These are phyloP conservation scores for Heliconius cydno DNA, from an alignment of 2,888 invertebrate species.

Conservation along the genomic window DNA sequence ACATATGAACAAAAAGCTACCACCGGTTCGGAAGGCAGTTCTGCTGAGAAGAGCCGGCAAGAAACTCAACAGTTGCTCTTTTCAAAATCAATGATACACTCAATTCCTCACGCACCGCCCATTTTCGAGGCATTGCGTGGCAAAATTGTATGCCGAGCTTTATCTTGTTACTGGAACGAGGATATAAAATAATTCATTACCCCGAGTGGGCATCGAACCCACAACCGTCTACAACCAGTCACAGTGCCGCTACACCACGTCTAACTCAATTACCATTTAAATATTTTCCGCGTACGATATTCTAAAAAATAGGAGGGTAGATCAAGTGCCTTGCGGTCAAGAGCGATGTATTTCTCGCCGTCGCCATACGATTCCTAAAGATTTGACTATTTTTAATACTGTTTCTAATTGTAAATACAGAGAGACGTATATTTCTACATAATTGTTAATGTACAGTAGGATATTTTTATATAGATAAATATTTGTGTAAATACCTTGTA, in stretches of 20 bases:
- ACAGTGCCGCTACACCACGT: neutral
- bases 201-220: neutral
- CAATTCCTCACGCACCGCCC: neutral
- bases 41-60: too few species aligned
- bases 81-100: too few species aligned
- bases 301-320: constrained; percentile 3
- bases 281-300: neutral
- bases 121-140: neutral
- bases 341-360: constrained; percentile 58
- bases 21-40: too few species aligned
- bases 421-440: constrained; percentile 78
- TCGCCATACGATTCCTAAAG: constrained; percentile 68
- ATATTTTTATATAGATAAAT: constrained; percentile 75
- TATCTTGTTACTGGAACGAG: neutral
- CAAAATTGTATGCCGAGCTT: neutral
- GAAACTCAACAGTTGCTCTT: too few species aligned
- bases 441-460: constrained; percentile 81
- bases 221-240: neutral
- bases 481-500: constrained; percentile 81
- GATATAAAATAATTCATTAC: neutral
- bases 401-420: constrained; percentile 77
- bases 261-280: neutral
- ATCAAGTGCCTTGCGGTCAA: constrained; percentile 55
- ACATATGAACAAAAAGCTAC: too few species aligned
- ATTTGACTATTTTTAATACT: constrained; percentile 80